Base-by-base conservation (phyloP, 2,797 vertebrate genomes). In the Gephyroberyx darwinii region DNA sequence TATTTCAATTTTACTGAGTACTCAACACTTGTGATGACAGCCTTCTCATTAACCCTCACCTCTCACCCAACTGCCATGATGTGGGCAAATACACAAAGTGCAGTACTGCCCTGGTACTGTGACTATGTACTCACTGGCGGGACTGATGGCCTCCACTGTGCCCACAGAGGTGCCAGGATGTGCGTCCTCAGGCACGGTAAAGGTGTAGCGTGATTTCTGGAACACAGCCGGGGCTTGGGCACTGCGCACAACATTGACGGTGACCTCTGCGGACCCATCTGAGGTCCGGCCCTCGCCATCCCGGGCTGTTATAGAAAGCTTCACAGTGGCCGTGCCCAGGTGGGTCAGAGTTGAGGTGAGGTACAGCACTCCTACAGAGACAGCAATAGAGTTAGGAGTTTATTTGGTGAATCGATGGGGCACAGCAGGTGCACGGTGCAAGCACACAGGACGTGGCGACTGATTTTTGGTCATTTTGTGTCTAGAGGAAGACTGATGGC, bases 261-360 rank as follows among this genome's bases (percentile, higher is more conserved):
- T 96, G 85, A 99, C 39, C 6, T 93, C 83, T 1, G 97, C 96
- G 5, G 94, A 94, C 53, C 61, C 65, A 68, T 70, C 59, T 4
- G 96, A 93, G n/a, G 76, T 59, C 73, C 94, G 81, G 3, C 96
- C 96, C 1, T 87, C 95, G 0, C 95, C 94, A 1, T 99, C 97
- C 55, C 17, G 84, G 0, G 96, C 97, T n/a, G 91, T 89, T 72
- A 98, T 77, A 3, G 79, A 86, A 70, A 99, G 86, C 26, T 86
- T 87, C 14, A 96, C 74, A 0, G 80, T 93, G 67, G 91, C 91
- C 8, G 1, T 85, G 9, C 91, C 89, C 88, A 97, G 73, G 20
- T 93, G 92, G 64, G 85, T 90, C 64, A 98, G 91, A 43, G 91
- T 8, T 62, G 96, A 96, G 62, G 92, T 87, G 65, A 97, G 87